Conservation (phyloP, 2,888 invertebrate species). For the Sialis fuliginosa region DNA sequence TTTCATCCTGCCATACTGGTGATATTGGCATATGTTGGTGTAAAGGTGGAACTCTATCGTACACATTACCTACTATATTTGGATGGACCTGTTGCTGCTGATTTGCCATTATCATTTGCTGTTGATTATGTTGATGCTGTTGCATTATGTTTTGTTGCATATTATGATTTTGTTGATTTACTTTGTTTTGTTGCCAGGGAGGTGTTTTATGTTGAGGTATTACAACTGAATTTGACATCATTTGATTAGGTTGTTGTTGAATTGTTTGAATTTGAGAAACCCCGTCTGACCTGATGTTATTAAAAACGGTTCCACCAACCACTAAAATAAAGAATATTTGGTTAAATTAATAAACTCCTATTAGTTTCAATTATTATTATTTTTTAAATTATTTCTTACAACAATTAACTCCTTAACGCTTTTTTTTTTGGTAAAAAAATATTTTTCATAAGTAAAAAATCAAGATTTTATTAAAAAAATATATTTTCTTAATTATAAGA, state of each 20-base stretch:
- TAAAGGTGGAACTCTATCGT: slow-evolving; percentile 53
- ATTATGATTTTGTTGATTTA: slow-evolving; percentile 9
- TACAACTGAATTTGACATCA: slow-evolving; percentile 24
- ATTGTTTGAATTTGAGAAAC: slow-evolving; percentile 5
- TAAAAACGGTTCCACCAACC: slow-evolving; percentile 12
- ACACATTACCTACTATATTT: slow-evolving; percentile 28
- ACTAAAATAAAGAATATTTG: slow-evolving; percentile 1
- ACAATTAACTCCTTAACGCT: too few relatives aligned
- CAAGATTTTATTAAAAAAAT: too few relatives aligned
- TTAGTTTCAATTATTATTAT: slow-evolving; percentile 16
- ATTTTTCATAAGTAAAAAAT: too few relatives aligned
- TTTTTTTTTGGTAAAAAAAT: too few relatives aligned
- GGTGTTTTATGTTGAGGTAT: slow-evolving; percentile 34
- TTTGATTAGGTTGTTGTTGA: slow-evolving; percentile 9
- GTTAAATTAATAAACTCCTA: too few relatives aligned
- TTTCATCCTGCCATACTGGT: slow-evolving; percentile 34
- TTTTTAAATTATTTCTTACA: slow-evolving; percentile 25
- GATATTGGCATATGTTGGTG: slow-evolving; percentile 48
- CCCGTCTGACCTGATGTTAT: slow-evolving; percentile 16
- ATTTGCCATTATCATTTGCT: slow-evolving; percentile 7
- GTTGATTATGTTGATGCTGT: slow-evolving; percentile 4
- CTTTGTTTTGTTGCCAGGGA: slow-evolving; percentile 37
- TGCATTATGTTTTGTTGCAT: slow-evolving; percentile 8
- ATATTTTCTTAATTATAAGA: too few relatives aligned
- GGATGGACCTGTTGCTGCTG: slow-evolving; percentile 11